Evolutionary conservation across 2,113 vertebrate species (phyloP), one percentile per base, ranked within the genome.

Genomic region (Penelope pileata): DNA sequence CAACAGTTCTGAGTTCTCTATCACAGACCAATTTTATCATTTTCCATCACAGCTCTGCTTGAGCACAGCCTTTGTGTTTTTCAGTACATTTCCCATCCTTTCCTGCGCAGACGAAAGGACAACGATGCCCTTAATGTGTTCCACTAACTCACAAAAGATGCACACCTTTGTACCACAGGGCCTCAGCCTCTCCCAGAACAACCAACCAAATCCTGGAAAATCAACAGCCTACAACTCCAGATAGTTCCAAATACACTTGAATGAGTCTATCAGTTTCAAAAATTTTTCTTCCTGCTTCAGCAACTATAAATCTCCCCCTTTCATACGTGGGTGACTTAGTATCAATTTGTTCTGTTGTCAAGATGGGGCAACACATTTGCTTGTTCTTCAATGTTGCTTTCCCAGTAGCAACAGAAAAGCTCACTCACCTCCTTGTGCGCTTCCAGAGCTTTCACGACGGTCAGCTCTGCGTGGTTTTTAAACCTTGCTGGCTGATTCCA

Each of bases 361-460:
- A 56, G 74, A 75, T 3, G 3, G 7, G 34, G 63, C 75, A 86
- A 36, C 3, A 0, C 6, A 4, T 29, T 76, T 60, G 34, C 58
- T 50, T 59, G 18, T 58, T 53, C 53, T 67, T 78, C 51, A 80
- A 7, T 29, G 42, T 3, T 69, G 53, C 36, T 62, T 81, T 80
- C 54, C 32, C n/a, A 87, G 47, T 2, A 86, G 47, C 54, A 70
- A 56, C 3, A 22, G 67, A 42, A 74, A 75, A 38, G 30, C n/a
- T 68, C 19, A 60, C 97, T 97, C 72, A 99, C 99, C 99, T 99
- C 99, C 94, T 99, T 99, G 96, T 99, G 99, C n/a, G 99, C 99
- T 97, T 99, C 99, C 96, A 99, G 97, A 5, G 99, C 99, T 98
- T 99, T 99, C 99, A 99, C 99, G 97, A 99, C 99, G 24, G 99